Percentiles rank a stretch among this genome's conserved stretches.
These are phyloP conservation scores for Elachura formosa DNA, from an alignment of 2,113 vertebrate species.

Conservation along the genomic window DNA sequence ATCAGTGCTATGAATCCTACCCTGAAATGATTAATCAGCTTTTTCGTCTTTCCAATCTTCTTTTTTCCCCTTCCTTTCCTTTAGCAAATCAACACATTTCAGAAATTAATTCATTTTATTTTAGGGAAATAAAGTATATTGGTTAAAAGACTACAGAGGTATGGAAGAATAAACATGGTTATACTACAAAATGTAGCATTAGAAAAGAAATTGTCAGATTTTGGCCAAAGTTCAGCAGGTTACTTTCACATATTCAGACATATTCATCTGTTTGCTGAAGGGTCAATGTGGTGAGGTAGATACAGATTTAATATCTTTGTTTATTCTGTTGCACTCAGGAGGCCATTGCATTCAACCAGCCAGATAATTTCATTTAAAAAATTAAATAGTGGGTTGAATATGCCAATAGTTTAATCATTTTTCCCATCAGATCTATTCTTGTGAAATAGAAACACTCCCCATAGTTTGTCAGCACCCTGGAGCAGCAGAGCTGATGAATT, in stretches of 20 bases:
- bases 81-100: not conserved
- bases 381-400: not conserved
- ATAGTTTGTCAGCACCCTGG: not conserved
- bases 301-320: not conserved
- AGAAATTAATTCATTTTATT: not conserved
- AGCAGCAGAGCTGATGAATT: not conserved
- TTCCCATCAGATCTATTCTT: not conserved
- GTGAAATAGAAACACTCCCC: not conserved
- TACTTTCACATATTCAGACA: not conserved
- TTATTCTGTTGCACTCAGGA: not conserved
- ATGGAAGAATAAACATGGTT: not conserved
- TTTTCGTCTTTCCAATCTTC: not conserved
- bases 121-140: not conserved
- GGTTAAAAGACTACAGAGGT: not conserved
- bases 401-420: not conserved
- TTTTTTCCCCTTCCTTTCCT: not conserved
- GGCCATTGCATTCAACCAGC: not conserved
- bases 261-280: not conserved
- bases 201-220: not conserved
- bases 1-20: not conserved
- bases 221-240: not conserved
- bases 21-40: not conserved
- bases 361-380: not conserved
- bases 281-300: not conserved
- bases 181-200: not conserved